Evolutionary conservation across 30 jellyfish, hydroid and myxozoan genomes (phyloP), one percentile per base, ranked within the genome.

Genomic region (Aurelia coerulea): DNA sequence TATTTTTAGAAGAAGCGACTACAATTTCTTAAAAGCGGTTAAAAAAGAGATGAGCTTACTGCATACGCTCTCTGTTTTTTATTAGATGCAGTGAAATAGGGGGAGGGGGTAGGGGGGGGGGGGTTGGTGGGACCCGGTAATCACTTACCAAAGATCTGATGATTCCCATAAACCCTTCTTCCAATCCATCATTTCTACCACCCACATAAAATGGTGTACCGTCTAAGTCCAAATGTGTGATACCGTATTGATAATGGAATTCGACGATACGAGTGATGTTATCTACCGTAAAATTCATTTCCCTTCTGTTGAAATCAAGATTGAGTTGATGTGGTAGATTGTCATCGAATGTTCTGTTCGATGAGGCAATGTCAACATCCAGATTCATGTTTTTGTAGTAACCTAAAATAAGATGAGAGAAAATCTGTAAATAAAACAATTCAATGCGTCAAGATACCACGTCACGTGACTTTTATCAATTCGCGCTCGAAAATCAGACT

Each of bases 191-290:
- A 66, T 84, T 75, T 58, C 97, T 73, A 23, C 97, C 99, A 50
- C 99, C 99, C 50, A 95, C 76, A 76, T 89, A 95, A 54, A 95
- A 93, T 39, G 99, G 92, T 18, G 87, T 90, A 33, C 96, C 99
- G 64, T 95, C 99, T 39, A 95, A 85, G 64, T 95, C 92, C 29
- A 95, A 87, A 75, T 95, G 99, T 31, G 90, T 96, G 7, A 96
- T 91, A 76, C 96, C 97, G 50, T 95, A 97, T 63, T 89, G 99
- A 46, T 84, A 81, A 18, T 92, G 97, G 66, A 95, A 84, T 15
- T 94, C 97, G 49, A 91, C 97, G 15, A 85, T 90, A 74, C 93
- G 95, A n/a, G 94, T 91, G 19, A 89, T 72, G 85, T 96, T 96
- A 53, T 95, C 97, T 5, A 95, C 89, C 10, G 97, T 89, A 16